A percentile compares a stretch with the other conserved stretches of the same genome.
phyloP scores from a whole-genome alignment of 2,113 vertebrate genomes.

The Bettongia penicillata region DNA sequence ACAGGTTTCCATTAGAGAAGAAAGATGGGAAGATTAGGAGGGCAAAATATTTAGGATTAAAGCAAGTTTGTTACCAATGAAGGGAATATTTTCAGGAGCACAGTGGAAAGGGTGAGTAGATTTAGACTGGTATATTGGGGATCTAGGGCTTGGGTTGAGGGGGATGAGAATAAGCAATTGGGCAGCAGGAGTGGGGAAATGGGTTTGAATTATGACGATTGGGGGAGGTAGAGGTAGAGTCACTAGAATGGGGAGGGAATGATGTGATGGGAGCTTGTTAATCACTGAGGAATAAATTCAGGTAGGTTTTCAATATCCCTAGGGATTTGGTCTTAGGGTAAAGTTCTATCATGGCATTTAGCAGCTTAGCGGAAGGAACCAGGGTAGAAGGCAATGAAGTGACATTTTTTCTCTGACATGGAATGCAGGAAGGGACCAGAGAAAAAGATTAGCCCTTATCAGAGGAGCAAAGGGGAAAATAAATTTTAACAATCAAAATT shows the following conservation, averaged over 20 bases:
- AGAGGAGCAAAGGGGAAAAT: too few species aligned
- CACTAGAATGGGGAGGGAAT: neutral
- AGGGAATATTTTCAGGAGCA: neutral
- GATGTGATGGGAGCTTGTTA: neutral
- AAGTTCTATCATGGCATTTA: too few species aligned
- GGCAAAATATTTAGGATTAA: neutral
- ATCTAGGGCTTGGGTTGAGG: neutral
- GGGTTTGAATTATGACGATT: neutral
- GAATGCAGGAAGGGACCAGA: too few species aligned
- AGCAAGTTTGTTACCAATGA: neutral
- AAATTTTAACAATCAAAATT: too few species aligned
- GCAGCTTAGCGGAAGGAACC: too few species aligned
- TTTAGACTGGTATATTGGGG: neutral
- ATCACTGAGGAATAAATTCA: neutral
- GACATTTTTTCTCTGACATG: too few species aligned
- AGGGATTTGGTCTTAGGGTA: too few species aligned
- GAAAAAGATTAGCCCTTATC: too few species aligned
- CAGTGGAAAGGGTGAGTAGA: neutral
- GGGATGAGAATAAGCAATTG: neutral
- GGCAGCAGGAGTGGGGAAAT: neutral
- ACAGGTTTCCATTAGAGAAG: too few species aligned
- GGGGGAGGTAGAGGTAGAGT: neutral
- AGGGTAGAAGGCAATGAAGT: too few species aligned
- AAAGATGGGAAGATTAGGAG: neutral
- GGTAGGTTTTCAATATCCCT: neutral